Evolutionary conservation across 2,797 vertebrate genomes (phyloP).

Genomic region (Lates japonicus): DNA sequence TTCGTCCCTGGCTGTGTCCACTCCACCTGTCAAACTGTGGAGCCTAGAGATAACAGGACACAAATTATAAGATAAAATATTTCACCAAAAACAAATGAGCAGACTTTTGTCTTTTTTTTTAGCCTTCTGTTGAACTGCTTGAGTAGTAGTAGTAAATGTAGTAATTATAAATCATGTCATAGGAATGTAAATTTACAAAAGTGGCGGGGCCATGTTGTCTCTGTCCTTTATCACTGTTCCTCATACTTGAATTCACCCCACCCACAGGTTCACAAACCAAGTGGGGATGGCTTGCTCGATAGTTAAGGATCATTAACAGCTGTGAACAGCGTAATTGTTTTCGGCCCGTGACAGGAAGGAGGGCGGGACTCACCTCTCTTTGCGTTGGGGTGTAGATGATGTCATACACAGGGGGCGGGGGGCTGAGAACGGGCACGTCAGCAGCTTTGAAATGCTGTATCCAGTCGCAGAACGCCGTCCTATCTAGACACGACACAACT

Average conservation of each 20-base stretch:
- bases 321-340: conserved; percentile 31
- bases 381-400: conserved; percentile 90
- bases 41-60: conserved; percentile 63
- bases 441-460: conserved; percentile 86
- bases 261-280: conserved; percentile 15
- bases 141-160: neutral
- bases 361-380: conserved; percentile 79
- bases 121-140: rapidly evolving
- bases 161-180: conserved; percentile 9
- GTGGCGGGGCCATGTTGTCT: neutral
- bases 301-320: conserved; percentile 25
- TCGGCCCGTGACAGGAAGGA: conserved; percentile 10
- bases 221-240: conserved; percentile 17
- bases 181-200: conserved; percentile 29
- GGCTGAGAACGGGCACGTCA: conserved; percentile 86
- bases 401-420: conserved; percentile 89
- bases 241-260: conserved; percentile 9
- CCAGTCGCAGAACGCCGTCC: conserved; percentile 86
- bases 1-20: conserved; percentile 74
- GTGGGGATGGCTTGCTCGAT: neutral
- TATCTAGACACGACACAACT: conserved; percentile 86
- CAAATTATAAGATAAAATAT: neutral
- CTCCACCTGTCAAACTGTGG: conserved; percentile 85
- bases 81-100: neutral
- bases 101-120: neutral